These are phyloP conservation scores for Volucella inanis DNA, from an alignment of 2,888 invertebrate genomes.

Conservation along the genomic window DNA sequence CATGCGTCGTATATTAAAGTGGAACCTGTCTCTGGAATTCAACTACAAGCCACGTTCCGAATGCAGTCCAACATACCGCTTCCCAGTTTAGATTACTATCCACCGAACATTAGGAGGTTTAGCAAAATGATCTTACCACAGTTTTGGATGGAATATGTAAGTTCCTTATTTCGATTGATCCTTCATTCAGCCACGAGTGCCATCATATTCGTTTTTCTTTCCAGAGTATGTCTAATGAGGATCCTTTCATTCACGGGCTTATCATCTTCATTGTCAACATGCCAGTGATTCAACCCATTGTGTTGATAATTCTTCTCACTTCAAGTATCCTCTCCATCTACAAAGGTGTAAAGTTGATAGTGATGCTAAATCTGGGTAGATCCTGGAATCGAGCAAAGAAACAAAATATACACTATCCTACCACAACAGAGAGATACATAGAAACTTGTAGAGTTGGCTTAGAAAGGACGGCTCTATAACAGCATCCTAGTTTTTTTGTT, in stretches of 20 bases:
- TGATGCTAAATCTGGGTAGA: conserved; percentile 7
- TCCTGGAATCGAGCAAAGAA: conserved; percentile 25
- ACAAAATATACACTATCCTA: conserved; percentile 14
- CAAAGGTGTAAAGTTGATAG: conserved; percentile 37
- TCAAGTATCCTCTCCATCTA: conserved; percentile 51
- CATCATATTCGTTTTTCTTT: background rate
- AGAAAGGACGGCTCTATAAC: conserved; percentile 44
- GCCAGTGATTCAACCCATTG: conserved; percentile 60
- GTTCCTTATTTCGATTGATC: background rate
- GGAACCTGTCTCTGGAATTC: conserved; percentile 88
- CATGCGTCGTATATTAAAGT: conserved; percentile 87
- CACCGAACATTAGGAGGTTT: conserved; percentile 80
- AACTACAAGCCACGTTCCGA: conserved; percentile 79
- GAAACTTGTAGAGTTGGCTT: conserved; percentile 18
- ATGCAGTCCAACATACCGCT: conserved; percentile 61
- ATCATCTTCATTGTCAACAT: conserved; percentile 48
- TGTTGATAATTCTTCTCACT: conserved; percentile 39
- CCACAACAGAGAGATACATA: conserved; percentile 41
- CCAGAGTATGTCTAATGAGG: conserved; percentile 37
- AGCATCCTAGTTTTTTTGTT: too few species aligned
- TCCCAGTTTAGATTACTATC: conserved; percentile 77
- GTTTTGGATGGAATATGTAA: conserved; percentile 89
- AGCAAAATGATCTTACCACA: conserved; percentile 86
- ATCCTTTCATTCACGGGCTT: conserved; percentile 34
- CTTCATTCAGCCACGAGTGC: too few species aligned